These are phyloP conservation scores for Zaprionus lachaisei DNA, from an alignment of 1,140 invertebrate species.

Conservation along the genomic window DNA sequence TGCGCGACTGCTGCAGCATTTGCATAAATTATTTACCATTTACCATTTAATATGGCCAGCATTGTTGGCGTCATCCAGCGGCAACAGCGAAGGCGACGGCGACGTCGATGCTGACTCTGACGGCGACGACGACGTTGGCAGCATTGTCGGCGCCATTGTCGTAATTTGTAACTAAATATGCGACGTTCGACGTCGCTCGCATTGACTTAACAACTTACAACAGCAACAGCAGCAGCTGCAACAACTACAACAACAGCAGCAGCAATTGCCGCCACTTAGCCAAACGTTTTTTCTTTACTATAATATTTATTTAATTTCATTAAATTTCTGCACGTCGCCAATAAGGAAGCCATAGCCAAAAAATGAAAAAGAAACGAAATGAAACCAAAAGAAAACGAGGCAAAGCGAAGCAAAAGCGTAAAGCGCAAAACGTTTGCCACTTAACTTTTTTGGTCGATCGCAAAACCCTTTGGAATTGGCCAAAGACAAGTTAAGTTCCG, in stretches of 20 bases:
- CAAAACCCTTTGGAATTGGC: conserved; percentile 46
- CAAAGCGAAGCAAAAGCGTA: background rate
- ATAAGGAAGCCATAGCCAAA: conserved; percentile 73
- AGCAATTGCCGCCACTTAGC: conserved; percentile 36
- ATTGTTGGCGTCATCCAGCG: conserved; percentile 51
- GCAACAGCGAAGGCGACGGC: conserved; percentile 13
- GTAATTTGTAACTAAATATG: conserved; percentile 82
- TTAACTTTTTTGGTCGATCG: conserved; percentile 57
- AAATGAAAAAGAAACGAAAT: conserved; percentile 2
- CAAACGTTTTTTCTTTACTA: conserved; percentile 42
- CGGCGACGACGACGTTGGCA: conserved; percentile 15
- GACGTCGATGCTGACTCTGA: conserved; percentile 17
- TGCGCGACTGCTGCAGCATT: conserved; percentile 71
- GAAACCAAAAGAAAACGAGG: conserved; percentile 1
- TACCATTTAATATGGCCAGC: conserved; percentile 81
- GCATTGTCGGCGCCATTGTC: conserved; percentile 67
- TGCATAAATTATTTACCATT: conserved; percentile 83
- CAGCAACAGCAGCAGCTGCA: conserved; percentile 29
- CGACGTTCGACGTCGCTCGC: conserved; percentile 35
- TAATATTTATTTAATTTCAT: conserved; percentile 83
- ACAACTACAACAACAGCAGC: conserved; percentile 20
- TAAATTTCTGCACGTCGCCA: conserved; percentile 75
- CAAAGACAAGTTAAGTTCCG: conserved; percentile 38
- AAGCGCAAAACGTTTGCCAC: conserved; percentile 53
- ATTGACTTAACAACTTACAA: conserved; percentile 30